Conservation (phyloP, 2,888 invertebrate genomes). For the Boloria euphrosyne region DNA sequence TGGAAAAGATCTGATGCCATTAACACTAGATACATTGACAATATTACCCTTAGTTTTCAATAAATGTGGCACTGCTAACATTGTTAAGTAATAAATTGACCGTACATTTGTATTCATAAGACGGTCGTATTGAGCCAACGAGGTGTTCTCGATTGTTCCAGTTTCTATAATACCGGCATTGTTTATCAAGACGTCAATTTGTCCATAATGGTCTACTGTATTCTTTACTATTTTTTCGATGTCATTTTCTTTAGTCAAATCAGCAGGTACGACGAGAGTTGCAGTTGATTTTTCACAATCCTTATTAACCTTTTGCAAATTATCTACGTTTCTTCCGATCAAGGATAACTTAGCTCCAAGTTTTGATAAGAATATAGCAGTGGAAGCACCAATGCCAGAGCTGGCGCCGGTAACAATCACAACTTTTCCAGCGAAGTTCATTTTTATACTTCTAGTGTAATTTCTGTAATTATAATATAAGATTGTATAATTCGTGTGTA, state of each 20-base stretch:
- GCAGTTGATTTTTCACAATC: conserved; percentile 64
- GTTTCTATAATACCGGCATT: conserved; percentile 93
- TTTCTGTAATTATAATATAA: not conserved
- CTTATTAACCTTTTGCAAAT: conserved; percentile 76
- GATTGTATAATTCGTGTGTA: conserved; percentile 1
- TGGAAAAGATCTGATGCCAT: conserved; percentile 94
- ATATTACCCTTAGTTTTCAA: conserved; percentile 93
- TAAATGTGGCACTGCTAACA: conserved; percentile 93
- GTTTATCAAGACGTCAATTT: conserved; percentile 92
- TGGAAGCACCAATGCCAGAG: conserved; percentile 92
- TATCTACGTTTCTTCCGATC: conserved; percentile 86
- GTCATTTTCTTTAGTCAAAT: conserved; percentile 88
- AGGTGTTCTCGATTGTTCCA: conserved; percentile 93
- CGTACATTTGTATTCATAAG: conserved; percentile 95
- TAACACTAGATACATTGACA: conserved; percentile 97
- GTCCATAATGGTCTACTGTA: conserved; percentile 88
- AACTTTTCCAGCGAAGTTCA: conserved; percentile 87
- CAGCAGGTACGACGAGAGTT: conserved; percentile 85
- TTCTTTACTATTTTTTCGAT: conserved; percentile 87
- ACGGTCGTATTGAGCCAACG: conserved; percentile 92
- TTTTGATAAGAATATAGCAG: conserved; percentile 88
- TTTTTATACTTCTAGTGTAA: conserved; percentile 42
- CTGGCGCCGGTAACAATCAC: conserved; percentile 91
- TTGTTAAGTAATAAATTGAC: conserved; percentile 90
- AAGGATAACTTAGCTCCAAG: conserved; percentile 89